These are phyloP conservation scores for Paratilapia polleni DNA, from an alignment of 2,113 vertebrate species.

Conservation along the genomic window DNA sequence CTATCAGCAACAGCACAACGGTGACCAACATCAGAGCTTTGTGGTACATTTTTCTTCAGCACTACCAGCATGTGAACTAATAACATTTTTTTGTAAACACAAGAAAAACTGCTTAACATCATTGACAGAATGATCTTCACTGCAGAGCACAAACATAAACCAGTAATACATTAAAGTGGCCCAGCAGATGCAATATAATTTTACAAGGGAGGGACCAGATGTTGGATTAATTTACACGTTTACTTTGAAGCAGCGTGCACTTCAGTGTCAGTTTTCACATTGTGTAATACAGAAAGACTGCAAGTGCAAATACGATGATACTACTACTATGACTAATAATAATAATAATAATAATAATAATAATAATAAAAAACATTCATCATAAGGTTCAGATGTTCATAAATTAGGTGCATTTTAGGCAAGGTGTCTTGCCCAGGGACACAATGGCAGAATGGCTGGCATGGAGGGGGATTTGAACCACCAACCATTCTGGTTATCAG, in stretches of 20 bases:
- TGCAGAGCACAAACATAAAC: background rate
- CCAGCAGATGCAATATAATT: background rate
- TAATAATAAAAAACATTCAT: background rate
- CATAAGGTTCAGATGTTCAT: background rate
- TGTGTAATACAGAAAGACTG: background rate
- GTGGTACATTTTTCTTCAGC: background rate
- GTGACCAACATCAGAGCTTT: background rate
- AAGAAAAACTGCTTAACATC: background rate
- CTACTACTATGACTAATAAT: too few relatives aligned
- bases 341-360: too few relatives aligned
- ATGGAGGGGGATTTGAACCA: too few relatives aligned
- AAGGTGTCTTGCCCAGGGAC: too few relatives aligned
- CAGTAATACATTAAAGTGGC: background rate
- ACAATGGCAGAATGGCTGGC: too few relatives aligned
- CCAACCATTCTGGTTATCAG: too few relatives aligned
- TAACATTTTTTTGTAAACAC: background rate
- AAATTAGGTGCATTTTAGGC: too few relatives aligned
- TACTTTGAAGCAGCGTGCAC: slow-evolving; percentile 58
- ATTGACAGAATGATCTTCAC: background rate
- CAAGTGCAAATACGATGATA: background rate
- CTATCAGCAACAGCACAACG: background rate
- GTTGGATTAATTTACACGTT: background rate
- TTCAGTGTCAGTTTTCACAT: slow-evolving; percentile 32
- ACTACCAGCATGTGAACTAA: background rate
- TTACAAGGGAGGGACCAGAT: background rate